Evolutionary conservation across 1,140 invertebrate genomes (phyloP).

Genomic region (Drosophila prosaltans): DNA sequence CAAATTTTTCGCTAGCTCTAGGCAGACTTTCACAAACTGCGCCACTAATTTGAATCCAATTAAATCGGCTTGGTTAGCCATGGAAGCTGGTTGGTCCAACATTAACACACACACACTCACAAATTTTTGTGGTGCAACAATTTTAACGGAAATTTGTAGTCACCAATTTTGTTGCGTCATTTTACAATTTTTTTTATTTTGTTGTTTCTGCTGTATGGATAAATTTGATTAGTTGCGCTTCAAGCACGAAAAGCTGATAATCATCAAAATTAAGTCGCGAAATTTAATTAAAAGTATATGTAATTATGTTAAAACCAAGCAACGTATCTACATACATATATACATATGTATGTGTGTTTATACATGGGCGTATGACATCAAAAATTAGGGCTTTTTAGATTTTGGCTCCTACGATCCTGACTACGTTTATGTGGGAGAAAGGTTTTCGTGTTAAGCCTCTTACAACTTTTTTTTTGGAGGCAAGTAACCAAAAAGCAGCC

Average conservation of each 20-base stretch:
- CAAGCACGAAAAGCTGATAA: constrained; percentile 22
- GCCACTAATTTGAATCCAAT: constrained; percentile 61
- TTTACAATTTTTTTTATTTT: no score
- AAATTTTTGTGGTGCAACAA: constrained; percentile 31
- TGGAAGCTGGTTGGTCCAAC: not conserved
- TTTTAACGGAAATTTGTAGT: constrained; percentile 34
- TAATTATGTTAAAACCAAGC: constrained; percentile 61
- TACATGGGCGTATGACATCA: constrained; percentile 5
- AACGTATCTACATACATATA: no score
- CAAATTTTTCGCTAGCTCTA: not conserved
- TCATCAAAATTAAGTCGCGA: constrained; percentile 55
- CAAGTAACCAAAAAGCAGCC: constrained; percentile 15
- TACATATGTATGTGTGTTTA: not conserved
- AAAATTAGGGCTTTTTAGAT: not conserved
- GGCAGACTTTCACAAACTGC: constrained; percentile 20
- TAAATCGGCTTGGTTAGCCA: constrained; percentile 60
- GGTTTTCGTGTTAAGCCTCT: constrained; percentile 62
- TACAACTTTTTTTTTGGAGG: constrained; percentile 25
- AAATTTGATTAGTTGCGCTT: constrained; percentile 24
- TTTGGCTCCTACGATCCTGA: not conserved
- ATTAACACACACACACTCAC: no score
- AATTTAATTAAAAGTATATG: constrained; percentile 76
- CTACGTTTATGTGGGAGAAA: constrained; percentile 26
- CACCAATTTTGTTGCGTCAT: not conserved
- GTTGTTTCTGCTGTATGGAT: not conserved